Evolutionary conservation across 2,797 vertebrate species (phyloP).

Genomic region (Lepilemur septentrionalis): DNA sequence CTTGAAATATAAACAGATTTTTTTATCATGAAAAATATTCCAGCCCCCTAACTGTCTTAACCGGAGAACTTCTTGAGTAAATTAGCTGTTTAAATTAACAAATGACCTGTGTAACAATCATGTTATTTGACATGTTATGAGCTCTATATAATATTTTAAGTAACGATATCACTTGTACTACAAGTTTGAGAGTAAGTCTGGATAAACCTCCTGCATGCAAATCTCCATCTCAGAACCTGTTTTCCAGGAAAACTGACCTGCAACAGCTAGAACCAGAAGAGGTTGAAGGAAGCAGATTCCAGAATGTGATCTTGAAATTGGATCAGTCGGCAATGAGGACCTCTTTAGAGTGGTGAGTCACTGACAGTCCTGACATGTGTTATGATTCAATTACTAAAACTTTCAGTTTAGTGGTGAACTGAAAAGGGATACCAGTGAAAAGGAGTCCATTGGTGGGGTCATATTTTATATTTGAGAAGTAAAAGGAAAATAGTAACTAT

Average conservation of each 20-base stretch:
- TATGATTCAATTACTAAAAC: background rate
- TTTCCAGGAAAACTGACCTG: background rate
- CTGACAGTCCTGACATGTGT: background rate
- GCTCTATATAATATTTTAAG: background rate
- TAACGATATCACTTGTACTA: background rate
- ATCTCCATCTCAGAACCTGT: background rate
- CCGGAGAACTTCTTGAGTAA: background rate
- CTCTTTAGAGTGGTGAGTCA: background rate
- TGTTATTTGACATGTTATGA: background rate
- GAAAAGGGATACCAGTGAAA: background rate
- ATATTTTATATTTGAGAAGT: background rate
- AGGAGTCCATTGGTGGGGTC: background rate
- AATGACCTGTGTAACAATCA: background rate
- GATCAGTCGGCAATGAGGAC: background rate
- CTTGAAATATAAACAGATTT: conserved; percentile 1
- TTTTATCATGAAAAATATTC: conserved; percentile 5
- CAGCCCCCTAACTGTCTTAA: background rate
- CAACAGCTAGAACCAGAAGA: background rate
- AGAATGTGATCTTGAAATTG: background rate
- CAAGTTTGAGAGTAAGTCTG: background rate
- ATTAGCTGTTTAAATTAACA: background rate
- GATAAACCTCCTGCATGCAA: background rate
- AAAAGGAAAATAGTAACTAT: background rate
- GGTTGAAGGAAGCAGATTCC: background rate
- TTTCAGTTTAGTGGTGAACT: background rate